phyloP scores from a whole-genome alignment of 2,113 vertebrate species.

The Phalacrocorax aristotelis region DNA sequence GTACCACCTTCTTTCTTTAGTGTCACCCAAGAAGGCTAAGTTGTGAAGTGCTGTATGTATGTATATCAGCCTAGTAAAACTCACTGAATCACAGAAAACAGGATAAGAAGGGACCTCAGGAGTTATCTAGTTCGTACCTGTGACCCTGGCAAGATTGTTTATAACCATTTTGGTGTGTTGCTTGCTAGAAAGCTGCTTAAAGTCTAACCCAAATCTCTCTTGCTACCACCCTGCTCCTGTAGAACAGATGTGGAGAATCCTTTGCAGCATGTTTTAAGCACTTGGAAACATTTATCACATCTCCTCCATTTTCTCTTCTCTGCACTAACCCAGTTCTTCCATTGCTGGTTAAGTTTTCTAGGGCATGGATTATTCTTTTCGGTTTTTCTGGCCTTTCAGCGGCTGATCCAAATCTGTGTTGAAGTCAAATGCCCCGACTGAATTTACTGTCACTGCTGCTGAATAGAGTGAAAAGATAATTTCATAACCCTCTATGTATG shows the following conservation, averaged over 20 bases:
- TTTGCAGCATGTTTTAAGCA: not conserved
- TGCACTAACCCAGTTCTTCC: not conserved
- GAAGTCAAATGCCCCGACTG: not conserved
- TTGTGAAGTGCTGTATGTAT: not conserved
- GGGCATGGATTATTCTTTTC: slow-evolving; percentile 8
- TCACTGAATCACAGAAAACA: not conserved
- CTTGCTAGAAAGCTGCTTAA: slow-evolving; percentile 1
- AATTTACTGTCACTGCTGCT: not conserved
- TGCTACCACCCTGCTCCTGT: not conserved
- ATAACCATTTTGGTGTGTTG: not conserved
- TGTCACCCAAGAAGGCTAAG: not conserved
- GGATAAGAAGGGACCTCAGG: not conserved
- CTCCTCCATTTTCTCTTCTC: not conserved
- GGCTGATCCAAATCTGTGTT: slow-evolving; percentile 32
- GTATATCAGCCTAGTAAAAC: not conserved
- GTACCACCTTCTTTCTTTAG: not conserved
- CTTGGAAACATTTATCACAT: not conserved
- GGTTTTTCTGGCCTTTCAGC: not conserved
- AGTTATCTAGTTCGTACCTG: not conserved
- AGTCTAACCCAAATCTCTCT: not conserved
- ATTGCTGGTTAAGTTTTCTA: not conserved
- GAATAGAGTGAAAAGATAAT: slow-evolving; percentile 21
- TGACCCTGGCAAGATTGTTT: not conserved
- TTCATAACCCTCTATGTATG: slow-evolving; percentile 8
- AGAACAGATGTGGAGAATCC: not conserved